Evolutionary conservation across 2,113 vertebrate genomes (phyloP).

Genomic region (Eublepharis macularius): DNA sequence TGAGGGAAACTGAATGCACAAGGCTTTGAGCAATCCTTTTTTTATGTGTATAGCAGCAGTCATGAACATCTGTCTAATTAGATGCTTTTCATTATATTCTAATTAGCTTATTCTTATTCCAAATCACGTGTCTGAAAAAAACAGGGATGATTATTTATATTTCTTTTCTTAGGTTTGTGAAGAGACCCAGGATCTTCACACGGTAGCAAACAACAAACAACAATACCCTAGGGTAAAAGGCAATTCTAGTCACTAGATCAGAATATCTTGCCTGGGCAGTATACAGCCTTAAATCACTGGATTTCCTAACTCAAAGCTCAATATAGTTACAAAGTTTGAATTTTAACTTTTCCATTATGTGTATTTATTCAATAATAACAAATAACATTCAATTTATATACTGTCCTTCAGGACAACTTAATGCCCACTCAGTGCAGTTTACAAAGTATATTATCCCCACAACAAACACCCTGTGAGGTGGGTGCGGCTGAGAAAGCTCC

Average conservation of each 20-base stretch:
- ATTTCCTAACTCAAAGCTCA: neutral
- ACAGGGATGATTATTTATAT: neutral
- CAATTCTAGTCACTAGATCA: neutral
- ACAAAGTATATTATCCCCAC: no score
- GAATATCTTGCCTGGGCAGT: neutral
- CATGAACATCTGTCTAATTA: neutral
- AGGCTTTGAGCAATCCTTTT: neutral
- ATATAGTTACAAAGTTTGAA: neutral
- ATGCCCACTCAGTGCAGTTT: no score
- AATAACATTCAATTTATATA: no score
- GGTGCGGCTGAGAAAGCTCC: no score
- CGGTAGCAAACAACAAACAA: neutral
- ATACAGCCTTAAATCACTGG: neutral
- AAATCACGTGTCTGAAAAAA: neutral
- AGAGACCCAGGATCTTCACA: neutral
- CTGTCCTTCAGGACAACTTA: no score
- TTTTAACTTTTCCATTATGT: neutral
- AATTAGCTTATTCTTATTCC: neutral
- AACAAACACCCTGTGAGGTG: no score
- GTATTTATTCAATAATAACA: neutral
- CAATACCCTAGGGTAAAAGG: neutral
- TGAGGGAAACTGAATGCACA: neutral
- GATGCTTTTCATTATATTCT: neutral
- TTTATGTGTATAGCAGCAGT: neutral
- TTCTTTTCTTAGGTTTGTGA: neutral